Conservation (phyloP, 2,888 invertebrate genomes). For the Thalpophila matura region DNA sequence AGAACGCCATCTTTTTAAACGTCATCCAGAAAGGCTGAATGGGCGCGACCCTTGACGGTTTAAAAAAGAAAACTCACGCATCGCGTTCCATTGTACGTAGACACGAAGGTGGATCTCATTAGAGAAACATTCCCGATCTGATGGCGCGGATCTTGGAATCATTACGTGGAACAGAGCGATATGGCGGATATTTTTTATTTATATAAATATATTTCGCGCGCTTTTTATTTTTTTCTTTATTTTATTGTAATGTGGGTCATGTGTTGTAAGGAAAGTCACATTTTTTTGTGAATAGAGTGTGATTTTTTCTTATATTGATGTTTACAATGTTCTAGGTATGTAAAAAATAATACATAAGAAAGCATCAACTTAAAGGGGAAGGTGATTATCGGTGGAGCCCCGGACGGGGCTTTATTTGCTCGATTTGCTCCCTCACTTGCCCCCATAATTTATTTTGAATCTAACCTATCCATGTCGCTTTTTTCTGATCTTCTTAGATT, state of each 20-base stretch:
- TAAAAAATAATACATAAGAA: too few relatives aligned
- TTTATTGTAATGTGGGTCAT: conserved; percentile 43
- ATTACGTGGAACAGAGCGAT: conserved; percentile 83
- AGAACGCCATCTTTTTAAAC: conserved; percentile 87
- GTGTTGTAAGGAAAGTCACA: conserved; percentile 10
- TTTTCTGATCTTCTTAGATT: too few relatives aligned
- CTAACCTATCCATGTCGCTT: too few relatives aligned
- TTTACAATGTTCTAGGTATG: too few relatives aligned
- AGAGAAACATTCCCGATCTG: conserved; percentile 85
- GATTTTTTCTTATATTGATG: too few relatives aligned
- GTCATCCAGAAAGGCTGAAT: conserved; percentile 81
- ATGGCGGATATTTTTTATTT: conserved; percentile 57
- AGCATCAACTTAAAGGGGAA: too few relatives aligned
- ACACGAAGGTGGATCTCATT: conserved; percentile 90
- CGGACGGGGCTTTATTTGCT: too few relatives aligned
- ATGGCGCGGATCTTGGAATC: conserved; percentile 89
- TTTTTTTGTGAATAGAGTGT: neutral
- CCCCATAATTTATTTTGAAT: too few relatives aligned
- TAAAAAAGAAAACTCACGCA: conserved; percentile 86
- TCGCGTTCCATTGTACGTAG: conserved; percentile 86
- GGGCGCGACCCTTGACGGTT: conserved; percentile 81
- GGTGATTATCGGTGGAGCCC: too few relatives aligned
- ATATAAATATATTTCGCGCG: conserved; percentile 24
- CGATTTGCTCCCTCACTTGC: too few relatives aligned
- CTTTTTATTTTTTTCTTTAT: conserved; percentile 28